A percentile compares a stretch with the other conserved stretches of the same genome.
phyloP scores from a whole-genome alignment of 53 echinoderm and acorn worm genomes.

The Echinometra lucunter region DNA sequence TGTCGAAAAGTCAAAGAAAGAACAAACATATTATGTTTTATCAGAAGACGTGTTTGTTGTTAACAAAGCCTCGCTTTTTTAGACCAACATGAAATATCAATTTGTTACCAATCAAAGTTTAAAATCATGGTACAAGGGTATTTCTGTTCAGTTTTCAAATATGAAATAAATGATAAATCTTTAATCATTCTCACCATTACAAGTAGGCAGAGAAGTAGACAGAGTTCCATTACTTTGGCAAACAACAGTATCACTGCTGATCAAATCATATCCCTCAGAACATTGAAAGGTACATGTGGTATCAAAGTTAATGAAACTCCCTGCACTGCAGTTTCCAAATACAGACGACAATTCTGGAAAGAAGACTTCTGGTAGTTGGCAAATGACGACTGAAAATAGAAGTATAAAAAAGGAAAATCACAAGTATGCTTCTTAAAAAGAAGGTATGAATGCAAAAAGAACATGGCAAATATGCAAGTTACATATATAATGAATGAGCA shows the following conservation, averaged over 20 bases:
- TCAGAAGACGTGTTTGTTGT: no score
- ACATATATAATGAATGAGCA: no score
- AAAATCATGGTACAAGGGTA: no score
- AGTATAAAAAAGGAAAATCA: background rate
- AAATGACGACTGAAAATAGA: background rate
- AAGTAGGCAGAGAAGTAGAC: background rate
- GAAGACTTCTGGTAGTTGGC: background rate
- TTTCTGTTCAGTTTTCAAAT: no score
- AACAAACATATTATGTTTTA: no score
- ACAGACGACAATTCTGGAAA: background rate
- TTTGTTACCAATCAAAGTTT: no score
- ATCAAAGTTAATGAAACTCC: background rate
- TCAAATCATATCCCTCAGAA: background rate
- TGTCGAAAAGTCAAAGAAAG: background rate
- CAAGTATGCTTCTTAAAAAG: no score
- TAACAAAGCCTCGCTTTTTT: no score
- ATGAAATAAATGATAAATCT: no score
- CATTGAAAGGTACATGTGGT: background rate
- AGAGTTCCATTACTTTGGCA: background rate
- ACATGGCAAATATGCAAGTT: no score
- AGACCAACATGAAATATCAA: no score
- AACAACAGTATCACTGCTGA: background rate
- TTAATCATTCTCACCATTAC: background rate
- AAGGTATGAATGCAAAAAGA: no score
- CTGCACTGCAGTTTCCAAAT: background rate